A percentile compares a stretch with the other conserved stretches of the same genome.
Evolutionary conservation across 2,113 vertebrate species (phyloP).

Genomic region (Bufo bufo): DNA sequence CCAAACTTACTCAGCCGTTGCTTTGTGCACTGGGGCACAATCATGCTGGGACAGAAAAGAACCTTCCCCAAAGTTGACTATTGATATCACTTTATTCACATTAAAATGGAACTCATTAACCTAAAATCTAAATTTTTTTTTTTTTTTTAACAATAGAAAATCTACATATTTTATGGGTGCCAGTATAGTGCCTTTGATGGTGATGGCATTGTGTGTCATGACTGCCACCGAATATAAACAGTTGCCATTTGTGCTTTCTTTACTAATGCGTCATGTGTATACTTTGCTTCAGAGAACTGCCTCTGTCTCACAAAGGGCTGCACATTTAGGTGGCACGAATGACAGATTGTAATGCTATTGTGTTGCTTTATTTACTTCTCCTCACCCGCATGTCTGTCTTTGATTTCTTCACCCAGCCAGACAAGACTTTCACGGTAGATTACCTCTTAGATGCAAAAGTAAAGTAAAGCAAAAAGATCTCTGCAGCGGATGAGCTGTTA

Average conservation of each 20-base stretch:
- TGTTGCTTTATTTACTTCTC: slow-evolving; percentile 3
- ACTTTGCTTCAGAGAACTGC: neutral
- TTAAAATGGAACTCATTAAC: too few relatives aligned
- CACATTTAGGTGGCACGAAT: neutral
- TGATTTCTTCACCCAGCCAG: neutral
- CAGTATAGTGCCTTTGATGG: neutral
- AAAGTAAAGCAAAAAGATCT: neutral
- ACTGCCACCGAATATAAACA: neutral
- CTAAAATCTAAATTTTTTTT: too few relatives aligned
- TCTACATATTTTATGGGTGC: neutral
- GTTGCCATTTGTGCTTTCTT: neutral
- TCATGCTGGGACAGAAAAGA: too few relatives aligned
- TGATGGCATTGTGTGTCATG: neutral
- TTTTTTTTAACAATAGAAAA: too few relatives aligned
- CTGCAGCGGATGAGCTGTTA: neutral
- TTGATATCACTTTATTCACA: too few relatives aligned
- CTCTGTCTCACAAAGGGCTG: neutral
- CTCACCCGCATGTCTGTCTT: slow-evolving; percentile 14
- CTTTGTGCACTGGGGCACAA: too few relatives aligned
- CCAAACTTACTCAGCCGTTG: too few relatives aligned
- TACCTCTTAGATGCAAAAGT: slow-evolving; percentile 3
- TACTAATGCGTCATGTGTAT: neutral
- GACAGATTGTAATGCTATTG: neutral
- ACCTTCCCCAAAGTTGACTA: too few relatives aligned
- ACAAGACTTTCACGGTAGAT: slow-evolving; percentile 8